Evolutionary conservation across 2,888 invertebrate genomes (phyloP).

Genomic region (Tridacna gigas): DNA sequence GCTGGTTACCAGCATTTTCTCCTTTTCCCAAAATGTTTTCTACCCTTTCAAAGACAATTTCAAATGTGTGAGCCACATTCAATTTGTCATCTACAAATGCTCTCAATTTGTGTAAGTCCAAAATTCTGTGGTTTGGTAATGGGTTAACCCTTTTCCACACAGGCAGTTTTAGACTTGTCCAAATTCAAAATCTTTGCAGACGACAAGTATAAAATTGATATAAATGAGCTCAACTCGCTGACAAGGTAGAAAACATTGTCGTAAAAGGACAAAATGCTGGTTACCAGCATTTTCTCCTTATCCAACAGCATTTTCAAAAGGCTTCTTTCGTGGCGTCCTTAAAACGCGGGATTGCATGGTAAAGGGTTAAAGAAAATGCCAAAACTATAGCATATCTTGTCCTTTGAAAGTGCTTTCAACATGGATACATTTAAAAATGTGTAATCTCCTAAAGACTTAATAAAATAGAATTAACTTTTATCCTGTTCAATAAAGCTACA

Average conservation of each 20-base stretch:
- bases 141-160: background rate
- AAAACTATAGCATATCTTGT: too few species aligned
- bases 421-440: too few species aligned
- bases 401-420: background rate
- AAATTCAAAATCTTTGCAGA: background rate
- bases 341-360: background rate
- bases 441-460: too few species aligned
- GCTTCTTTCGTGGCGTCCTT: background rate
- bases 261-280: background rate
- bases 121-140: background rate
- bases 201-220: background rate
- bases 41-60: too few species aligned
- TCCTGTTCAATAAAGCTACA: too few species aligned
- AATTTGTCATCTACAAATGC: background rate
- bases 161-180: background rate
- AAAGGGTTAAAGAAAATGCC: background rate
- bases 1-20: too few species aligned
- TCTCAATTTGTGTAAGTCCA: background rate
- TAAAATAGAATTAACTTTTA: background rate
- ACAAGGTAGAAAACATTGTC: background rate
- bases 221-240: background rate
- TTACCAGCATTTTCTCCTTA: background rate
- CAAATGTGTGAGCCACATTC: too few species aligned
- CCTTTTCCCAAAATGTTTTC: too few species aligned
- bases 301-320: background rate